Evolutionary conservation across 2,113 vertebrate species (phyloP), one percentile per base, ranked within the genome.

Genomic region (Tyrannus savana): DNA sequence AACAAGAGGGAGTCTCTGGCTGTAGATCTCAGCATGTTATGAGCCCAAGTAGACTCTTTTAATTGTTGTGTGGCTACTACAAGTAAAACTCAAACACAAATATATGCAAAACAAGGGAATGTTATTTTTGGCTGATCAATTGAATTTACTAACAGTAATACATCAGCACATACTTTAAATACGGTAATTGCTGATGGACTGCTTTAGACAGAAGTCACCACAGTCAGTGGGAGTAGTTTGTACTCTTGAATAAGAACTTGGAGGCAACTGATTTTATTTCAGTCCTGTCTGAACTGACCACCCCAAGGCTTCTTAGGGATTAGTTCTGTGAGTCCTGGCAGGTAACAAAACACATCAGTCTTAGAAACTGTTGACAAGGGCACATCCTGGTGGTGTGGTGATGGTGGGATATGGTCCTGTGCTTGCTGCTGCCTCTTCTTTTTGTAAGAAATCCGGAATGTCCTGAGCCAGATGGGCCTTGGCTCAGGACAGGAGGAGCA

Each of bases 381-480:
- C 30, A 31, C 3, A 0, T 74, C 27, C 47, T 0, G 0, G 4
- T 49, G 47, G 15, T 60, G 12, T 14, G 39, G 14, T 27, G 50
- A 30, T 39, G 49, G 41, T 23, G 7, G 6, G 4, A 0, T 49
- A 6, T 23, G 53, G 17, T 50, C 19, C 35, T 27, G 7, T 19
- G 24, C 59, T 77, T 30, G 13, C 13, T 41, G 17, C 39, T 77
- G 39, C 35, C 6, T 21, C 50, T 69, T 62, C 55, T 53, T 79
- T 37, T 77, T 52, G 28, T 42, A 41, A 49, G 35, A 66, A 86
- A 24, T 63, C 14, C 60, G 13, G 16, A 2, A 14, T 56, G 25
- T 42, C 9, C 19, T 81, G 46, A 52, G 33, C 52, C 63, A 80
- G 28, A 28, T 8, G 8, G 18, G 18, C 50, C 46, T 46, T 27